phyloP scores from a whole-genome alignment of 2,797 vertebrate species.

The Hydrocynus forskahlii region DNA sequence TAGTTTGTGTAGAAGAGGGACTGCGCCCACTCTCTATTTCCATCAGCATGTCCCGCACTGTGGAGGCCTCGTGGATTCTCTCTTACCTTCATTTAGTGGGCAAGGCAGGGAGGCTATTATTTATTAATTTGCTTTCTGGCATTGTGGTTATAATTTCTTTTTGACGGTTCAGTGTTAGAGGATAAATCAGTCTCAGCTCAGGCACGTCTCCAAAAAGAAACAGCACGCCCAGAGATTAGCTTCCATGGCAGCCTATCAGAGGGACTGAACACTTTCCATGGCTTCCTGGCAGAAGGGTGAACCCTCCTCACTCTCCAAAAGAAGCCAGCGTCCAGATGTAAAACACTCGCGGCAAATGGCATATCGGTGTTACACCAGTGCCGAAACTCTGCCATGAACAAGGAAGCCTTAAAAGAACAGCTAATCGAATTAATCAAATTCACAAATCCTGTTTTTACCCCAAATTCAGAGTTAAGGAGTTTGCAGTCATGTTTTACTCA shows the following conservation, averaged over 20 bases:
- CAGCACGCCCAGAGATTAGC: not conserved
- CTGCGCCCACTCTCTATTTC: not conserved
- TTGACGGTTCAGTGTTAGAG: not conserved
- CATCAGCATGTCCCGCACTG: not conserved
- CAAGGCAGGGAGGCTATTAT: not conserved
- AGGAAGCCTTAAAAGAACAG: not conserved
- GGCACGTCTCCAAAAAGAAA: conserved; percentile 7
- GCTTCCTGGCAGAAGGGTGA: not conserved
- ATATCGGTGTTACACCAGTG: not conserved
- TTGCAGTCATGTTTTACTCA: not conserved
- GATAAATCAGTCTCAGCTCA: conserved; percentile 5
- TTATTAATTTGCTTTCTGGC: not conserved
- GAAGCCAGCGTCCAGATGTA: not conserved
- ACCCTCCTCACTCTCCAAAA: not conserved
- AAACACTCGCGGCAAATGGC: not conserved
- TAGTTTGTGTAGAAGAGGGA: not conserved
- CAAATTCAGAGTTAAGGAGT: not conserved
- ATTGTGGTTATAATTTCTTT: not conserved
- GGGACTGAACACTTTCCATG: not conserved
- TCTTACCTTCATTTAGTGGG: not conserved
- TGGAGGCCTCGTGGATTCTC: not conserved
- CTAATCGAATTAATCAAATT: not conserved
- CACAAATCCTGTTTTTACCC: not conserved
- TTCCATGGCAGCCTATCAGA: not conserved
- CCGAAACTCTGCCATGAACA: not conserved